These are phyloP conservation scores for Apis cerana DNA, from an alignment of 1,140 invertebrate genomes.

Conservation along the genomic window DNA sequence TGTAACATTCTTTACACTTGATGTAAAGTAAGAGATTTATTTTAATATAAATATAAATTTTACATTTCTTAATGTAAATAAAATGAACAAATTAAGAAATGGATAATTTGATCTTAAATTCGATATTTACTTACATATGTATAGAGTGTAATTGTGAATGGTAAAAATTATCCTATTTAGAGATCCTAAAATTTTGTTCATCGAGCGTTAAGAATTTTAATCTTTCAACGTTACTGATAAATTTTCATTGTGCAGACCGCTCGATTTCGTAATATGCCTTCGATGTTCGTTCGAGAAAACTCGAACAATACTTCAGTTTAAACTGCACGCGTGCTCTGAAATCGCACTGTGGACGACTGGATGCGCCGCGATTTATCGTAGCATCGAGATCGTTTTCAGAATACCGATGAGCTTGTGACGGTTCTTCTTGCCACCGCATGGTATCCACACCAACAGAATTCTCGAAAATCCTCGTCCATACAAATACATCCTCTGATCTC, in stretches of 20 bases:
- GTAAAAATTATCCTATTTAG: too few species aligned
- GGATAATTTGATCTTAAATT: too few species aligned
- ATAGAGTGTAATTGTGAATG: too few species aligned
- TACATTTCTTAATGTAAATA: too few species aligned
- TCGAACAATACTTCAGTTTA: constrained; percentile 10
- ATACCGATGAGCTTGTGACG: constrained; percentile 11
- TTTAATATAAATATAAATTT: too few species aligned
- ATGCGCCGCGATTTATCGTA: constrained; percentile 33
- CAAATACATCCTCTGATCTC: not conserved
- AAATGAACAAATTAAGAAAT: too few species aligned
- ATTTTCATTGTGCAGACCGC: not conserved
- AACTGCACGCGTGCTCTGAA: not conserved
- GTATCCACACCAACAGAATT: not conserved
- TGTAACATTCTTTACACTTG: too few species aligned
- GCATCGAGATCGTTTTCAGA: constrained; percentile 14
- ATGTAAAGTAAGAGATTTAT: too few species aligned
- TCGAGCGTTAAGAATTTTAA: not conserved
- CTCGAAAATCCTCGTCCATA: not conserved
- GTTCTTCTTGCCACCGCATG: not conserved
- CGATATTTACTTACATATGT: too few species aligned
- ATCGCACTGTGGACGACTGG: not conserved
- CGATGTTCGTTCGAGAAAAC: not conserved
- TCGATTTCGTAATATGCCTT: not conserved
- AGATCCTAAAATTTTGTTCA: too few species aligned
- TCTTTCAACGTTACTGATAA: not conserved